Conservation (phyloP, 2,888 invertebrate genomes). For the Yponomeuta cagnagella region DNA sequence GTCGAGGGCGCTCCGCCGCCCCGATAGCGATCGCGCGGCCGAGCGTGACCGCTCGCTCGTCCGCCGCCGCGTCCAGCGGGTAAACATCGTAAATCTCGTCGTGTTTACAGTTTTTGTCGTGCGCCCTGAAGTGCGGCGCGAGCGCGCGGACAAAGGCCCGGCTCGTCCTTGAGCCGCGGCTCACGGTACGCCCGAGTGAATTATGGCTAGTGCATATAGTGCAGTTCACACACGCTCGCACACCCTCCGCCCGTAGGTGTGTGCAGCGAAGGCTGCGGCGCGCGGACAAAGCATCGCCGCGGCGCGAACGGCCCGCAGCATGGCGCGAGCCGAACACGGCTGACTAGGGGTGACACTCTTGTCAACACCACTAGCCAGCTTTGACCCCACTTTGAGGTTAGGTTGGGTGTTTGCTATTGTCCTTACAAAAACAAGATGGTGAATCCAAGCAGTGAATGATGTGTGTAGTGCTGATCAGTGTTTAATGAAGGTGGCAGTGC, state of each 20-base stretch:
- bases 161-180: slow-evolving; percentile 26
- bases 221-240: slow-evolving; percentile 46
- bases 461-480: background rate
- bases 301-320: slow-evolving; percentile 37
- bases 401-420: slow-evolving; percentile 35
- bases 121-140: slow-evolving; percentile 3
- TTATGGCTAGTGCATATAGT: slow-evolving; percentile 60
- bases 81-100: slow-evolving; percentile 47
- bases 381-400: slow-evolving; percentile 69
- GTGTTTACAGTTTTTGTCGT: slow-evolving; percentile 66
- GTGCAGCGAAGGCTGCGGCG: slow-evolving; percentile 68
- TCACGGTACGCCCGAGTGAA: slow-evolving; percentile 50
- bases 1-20: slow-evolving; percentile 39
- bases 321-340: slow-evolving; percentile 20
- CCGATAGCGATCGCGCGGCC: slow-evolving; percentile 60
- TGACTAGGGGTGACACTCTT: slow-evolving; percentile 45
- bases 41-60: slow-evolving; percentile 57
- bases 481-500: background rate
- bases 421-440: background rate
- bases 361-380: slow-evolving; percentile 48
- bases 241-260: slow-evolving; percentile 54
- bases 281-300: slow-evolving; percentile 65
- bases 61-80: slow-evolving; percentile 36
- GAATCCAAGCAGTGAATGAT: background rate
- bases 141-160: slow-evolving; percentile 18